Base-by-base conservation (phyloP, 2,888 invertebrate genomes). In the Rambutsinella grinnellia region DNA sequence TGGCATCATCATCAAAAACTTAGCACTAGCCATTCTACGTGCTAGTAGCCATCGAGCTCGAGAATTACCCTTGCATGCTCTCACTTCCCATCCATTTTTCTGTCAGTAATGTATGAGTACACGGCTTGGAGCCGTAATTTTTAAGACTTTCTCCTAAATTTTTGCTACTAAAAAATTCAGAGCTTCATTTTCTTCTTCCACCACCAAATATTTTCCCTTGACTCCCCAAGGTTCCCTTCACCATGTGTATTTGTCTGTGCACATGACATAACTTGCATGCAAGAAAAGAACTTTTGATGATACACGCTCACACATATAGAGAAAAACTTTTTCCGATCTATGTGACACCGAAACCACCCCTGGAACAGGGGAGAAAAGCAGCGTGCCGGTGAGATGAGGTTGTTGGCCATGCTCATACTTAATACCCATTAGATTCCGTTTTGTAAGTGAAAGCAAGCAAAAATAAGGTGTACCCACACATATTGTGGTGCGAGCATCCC, bases 91-190 rank as follows among this genome's bases (percentile, higher is more conserved):
- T 76, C 57, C 69, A 68, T 76, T 76, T n/a, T 76, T 49, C 63
- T 76, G 76, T 69, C 65, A 69, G 62, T 58, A 51, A 26, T 61
- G 28, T 56, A 56, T 36, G 53, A 27, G 47, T 65, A 70, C 56
- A 70, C 56, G 19, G 75, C 54, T 60, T 67, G 36, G 26, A 57
- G 67, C 69, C 28, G 77, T 79, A 80, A 80, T 79, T 80, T 80
- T 78, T 72, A 70, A 79, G 67, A 69, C 78, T 80, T 77, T 80
- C 80, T 78, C 77, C 69, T 53, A 80, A 80, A 79, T 80, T 78
- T 75, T 67, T 44, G 54, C 78, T 78, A 62, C 78, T 81, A 81
- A 81, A 81, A 81, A 81, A 81, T 81, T 81, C 81, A 81, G 61
- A 72, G 78, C 61, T 61, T 46, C 19, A 44, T 69, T 76, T 67